Evolutionary conservation across 2,888 invertebrate species (phyloP).

Genomic region (Agrochola circellaris): DNA sequence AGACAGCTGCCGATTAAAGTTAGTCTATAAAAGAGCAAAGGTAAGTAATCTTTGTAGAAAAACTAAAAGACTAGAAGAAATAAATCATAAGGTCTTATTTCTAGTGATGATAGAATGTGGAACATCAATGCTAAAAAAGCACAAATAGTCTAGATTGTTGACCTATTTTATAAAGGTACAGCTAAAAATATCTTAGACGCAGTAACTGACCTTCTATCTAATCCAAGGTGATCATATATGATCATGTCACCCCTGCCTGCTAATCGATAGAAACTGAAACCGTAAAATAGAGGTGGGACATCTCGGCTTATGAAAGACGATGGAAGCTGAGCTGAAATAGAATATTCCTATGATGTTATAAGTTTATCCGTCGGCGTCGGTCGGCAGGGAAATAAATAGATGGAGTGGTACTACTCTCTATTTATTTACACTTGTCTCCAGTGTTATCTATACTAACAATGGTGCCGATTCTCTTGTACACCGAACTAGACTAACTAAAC

Average conservation of each 20-base stretch:
- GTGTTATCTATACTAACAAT: not conserved
- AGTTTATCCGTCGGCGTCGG: not conserved
- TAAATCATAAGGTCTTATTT: not conserved
- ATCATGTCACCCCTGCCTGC: conserved; percentile 15
- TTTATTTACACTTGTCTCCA: not conserved
- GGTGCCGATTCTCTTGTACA: too few relatives aligned
- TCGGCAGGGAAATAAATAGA: not conserved
- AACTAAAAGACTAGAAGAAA: not conserved
- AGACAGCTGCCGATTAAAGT: not conserved
- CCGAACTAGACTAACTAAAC: too few relatives aligned
- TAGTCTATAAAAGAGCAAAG: not conserved
- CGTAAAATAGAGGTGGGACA: conserved; percentile 25
- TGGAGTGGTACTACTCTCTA: not conserved
- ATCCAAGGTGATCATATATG: conserved; percentile 40
- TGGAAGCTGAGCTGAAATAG: conserved; percentile 14
- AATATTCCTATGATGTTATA: conserved; percentile 1
- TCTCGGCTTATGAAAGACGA: not conserved
- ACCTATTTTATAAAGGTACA: conserved; percentile 15
- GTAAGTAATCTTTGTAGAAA: not conserved
- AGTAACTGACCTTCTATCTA: conserved; percentile 50
- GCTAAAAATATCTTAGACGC: conserved; percentile 31
- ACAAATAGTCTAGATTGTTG: not conserved
- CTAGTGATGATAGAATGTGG: too few relatives aligned
- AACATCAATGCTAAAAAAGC: not conserved
- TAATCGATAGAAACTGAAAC: conserved; percentile 42